Evolutionary conservation across 1,140 invertebrate species (phyloP).

Genomic region (Monochamus saltuarius): DNA sequence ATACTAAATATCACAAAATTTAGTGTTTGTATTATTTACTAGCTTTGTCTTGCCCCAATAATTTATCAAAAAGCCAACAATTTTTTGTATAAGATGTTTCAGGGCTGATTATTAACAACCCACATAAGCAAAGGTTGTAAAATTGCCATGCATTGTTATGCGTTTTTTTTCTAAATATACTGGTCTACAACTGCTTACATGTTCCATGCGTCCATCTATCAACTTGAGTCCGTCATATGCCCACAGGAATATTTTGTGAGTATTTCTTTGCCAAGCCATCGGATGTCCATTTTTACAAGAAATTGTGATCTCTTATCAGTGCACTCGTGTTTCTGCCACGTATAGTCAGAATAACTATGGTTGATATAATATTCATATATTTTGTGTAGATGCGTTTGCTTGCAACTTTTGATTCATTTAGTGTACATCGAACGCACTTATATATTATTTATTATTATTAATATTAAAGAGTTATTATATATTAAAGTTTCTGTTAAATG

Average conservation of each 20-base stretch:
- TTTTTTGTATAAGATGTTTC: too few relatives aligned
- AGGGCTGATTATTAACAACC: too few relatives aligned
- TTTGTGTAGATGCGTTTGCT: constrained; percentile 51
- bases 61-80: too few relatives aligned
- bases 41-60: too few relatives aligned
- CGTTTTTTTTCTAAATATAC: constrained; percentile 19
- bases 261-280: constrained; percentile 29
- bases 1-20: too few relatives aligned
- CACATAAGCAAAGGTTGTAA: too few relatives aligned
- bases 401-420: constrained; percentile 48
- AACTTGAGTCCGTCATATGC: constrained; percentile 37
- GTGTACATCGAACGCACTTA: constrained; percentile 51
- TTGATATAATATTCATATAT: constrained; percentile 46
- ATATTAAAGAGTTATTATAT: constrained; percentile 38
- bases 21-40: too few relatives aligned
- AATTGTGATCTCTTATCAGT: constrained; percentile 41
- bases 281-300: constrained; percentile 42
- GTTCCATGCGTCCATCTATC: constrained; percentile 20
- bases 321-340: constrained; percentile 40
- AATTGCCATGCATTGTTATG: too few relatives aligned
- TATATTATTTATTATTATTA: constrained; percentile 36
- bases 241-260: constrained; percentile 31
- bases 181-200: constrained; percentile 29
- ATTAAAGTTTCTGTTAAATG: constrained; percentile 44
- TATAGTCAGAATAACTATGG: constrained; percentile 39